Base-by-base conservation (phyloP, 2,888 invertebrate species). In the Caenorhabditis macrosperma region DNA sequence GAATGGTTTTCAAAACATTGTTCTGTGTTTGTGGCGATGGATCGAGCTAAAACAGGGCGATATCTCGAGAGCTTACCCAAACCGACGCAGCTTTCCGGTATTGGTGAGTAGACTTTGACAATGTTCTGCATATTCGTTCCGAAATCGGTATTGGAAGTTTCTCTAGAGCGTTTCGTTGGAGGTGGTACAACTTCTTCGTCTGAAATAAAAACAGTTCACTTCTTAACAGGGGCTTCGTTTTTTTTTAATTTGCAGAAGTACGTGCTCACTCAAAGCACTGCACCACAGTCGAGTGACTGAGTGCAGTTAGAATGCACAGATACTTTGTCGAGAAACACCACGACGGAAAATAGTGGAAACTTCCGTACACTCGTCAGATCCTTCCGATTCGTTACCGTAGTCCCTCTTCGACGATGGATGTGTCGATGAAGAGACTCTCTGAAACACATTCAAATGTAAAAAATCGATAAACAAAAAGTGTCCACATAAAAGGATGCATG, bases 81-180 rank as follows among this genome's bases (percentile, higher is more conserved):
- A 48, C 90, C 90, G 28, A 90, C 90, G 38, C 84, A 84, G 66
- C 83, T 84, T 50, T 88, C 89, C 5, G 90, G 90, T 54, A 90
- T 86, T 22, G 85, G 84, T 50, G 88, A 85, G 17, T 76, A 69
- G 20, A 87, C 88, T 48, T 84, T 82, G 59, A 85, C 54, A n/a
- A 30, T n/a, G 1, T 3, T 15, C 15, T 15, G 28, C 20, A 33
- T 61, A 38, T 57, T 66, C 54, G 55, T 63, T 24, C 50, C 68
- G 52, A 44, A 33, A 12, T 33, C 12, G 7, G n/a, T 12, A 17
- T 26, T 17, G 35, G 50, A 3, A n/a, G 35, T 9, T 15, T 54
- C 44, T 67, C 46, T 30, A 17, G 64, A 20, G n/a, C 54, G 52
- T 54, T 41, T 66, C n/a, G 41, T 28, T 17, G 48, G n/a, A n/a